A percentile compares a stretch with the other conserved stretches of the same genome.
These are phyloP conservation scores for Clistopyga incitator DNA, from an alignment of 2,888 invertebrate species.

Conservation along the genomic window DNA sequence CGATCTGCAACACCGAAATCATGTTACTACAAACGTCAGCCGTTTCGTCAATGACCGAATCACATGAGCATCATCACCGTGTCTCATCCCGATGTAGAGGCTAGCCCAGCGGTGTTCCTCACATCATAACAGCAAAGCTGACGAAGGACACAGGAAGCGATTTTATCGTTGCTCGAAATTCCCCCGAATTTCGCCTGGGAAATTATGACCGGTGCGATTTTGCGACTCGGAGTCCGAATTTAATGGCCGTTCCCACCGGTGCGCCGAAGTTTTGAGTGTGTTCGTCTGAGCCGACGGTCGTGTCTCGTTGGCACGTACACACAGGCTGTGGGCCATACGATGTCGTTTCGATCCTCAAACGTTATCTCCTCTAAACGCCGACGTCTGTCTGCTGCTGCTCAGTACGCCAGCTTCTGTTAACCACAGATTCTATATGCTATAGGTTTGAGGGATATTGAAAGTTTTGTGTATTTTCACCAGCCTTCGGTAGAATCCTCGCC, in stretches of 20 bases:
- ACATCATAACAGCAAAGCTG: neutral
- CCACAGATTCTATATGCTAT: neutral
- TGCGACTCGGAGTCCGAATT: conserved; percentile 46
- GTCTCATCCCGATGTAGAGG: neutral
- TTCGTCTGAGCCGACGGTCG: neutral
- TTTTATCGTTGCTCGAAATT: conserved; percentile 56
- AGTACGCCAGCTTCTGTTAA: neutral
- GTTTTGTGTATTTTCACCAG: neutral
- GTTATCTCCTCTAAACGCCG: conserved; percentile 4
- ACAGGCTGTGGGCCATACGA: neutral
- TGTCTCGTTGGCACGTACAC: conserved; percentile 9
- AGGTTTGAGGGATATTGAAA: conserved; percentile 2
- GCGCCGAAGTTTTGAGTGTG: neutral
- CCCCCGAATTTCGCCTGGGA: conserved; percentile 51
- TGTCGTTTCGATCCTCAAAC: conserved; percentile 17
- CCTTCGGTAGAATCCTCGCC: neutral
- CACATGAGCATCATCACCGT: neutral
- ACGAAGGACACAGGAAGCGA: neutral
- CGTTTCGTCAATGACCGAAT: neutral
- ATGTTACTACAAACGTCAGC: neutral
- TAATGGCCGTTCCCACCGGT: conserved; percentile 34
- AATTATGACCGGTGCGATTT: conserved; percentile 62
- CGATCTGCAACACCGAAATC: neutral
- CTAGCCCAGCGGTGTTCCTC: neutral
- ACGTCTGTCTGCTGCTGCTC: conserved; percentile 3